These are phyloP conservation scores for Nemurella pictetii DNA, from an alignment of 2,888 invertebrate genomes.

Conservation along the genomic window DNA sequence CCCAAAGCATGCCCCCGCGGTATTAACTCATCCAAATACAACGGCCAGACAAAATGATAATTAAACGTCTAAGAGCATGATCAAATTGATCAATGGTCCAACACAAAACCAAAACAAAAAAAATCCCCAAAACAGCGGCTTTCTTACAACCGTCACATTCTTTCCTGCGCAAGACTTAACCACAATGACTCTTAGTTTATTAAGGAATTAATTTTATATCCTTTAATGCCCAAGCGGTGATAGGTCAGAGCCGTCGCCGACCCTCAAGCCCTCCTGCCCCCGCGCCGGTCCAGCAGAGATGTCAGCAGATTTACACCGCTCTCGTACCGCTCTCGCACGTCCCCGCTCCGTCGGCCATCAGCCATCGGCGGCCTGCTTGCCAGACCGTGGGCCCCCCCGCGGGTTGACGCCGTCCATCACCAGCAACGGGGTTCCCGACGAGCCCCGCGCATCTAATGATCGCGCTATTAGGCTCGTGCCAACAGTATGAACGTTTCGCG, in stretches of 20 bases:
- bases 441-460: neutral
- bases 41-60: neutral
- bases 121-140: neutral
- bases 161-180: neutral
- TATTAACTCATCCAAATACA: neutral
- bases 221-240: neutral
- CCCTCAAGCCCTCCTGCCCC: neutral
- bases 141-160: neutral
- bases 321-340: neutral
- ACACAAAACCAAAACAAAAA: neutral
- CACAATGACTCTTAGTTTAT: neutral
- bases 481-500: neutral
- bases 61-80: neutral
- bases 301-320: neutral
- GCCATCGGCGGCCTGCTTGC: slow-evolving; percentile 16
- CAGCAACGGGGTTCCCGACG: neutral
- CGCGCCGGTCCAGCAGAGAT: neutral
- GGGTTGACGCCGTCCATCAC: slow-evolving; percentile 17
- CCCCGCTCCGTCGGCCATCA: neutral
- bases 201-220: neutral
- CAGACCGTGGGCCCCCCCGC: slow-evolving; percentile 12
- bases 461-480: neutral
- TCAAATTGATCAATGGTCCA: neutral
- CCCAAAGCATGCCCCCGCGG: neutral
- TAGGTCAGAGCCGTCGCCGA: neutral